A percentile compares a stretch with the other conserved stretches of the same genome.
Evolutionary conservation across 2,113 vertebrate species (phyloP).

Genomic region (Cyanocitta stelleri): DNA sequence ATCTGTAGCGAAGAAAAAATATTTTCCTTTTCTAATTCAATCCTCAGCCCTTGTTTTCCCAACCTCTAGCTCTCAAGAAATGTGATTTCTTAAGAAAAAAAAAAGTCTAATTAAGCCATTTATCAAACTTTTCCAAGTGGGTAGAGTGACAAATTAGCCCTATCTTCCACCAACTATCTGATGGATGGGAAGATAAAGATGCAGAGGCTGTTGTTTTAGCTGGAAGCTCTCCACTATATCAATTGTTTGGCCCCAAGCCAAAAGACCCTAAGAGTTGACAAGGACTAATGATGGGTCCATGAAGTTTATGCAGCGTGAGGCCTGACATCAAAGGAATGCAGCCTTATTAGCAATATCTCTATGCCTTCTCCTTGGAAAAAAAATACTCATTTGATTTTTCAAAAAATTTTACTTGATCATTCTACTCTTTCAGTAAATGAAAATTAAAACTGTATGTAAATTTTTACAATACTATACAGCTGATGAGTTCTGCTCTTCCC

Average conservation of each 20-base stretch:
- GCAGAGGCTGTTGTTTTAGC: slow-evolving; percentile 70
- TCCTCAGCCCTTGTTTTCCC: slow-evolving; percentile 53
- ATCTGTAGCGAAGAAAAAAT: slow-evolving; percentile 38
- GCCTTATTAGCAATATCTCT: slow-evolving; percentile 1
- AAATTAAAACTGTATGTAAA: not conserved
- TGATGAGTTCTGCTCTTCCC: not conserved
- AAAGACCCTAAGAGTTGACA: slow-evolving; percentile 30
- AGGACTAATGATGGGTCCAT: slow-evolving; percentile 43
- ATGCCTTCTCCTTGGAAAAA: not conserved
- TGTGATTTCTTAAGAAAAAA: slow-evolving; percentile 4
- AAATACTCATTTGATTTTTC: not conserved
- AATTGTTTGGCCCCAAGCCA: slow-evolving; percentile 48
- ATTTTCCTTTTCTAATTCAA: slow-evolving; percentile 58
- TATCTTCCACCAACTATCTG: slow-evolving; percentile 27
- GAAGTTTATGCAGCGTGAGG: slow-evolving; percentile 10
- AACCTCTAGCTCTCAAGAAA: slow-evolving; percentile 34
- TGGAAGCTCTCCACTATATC: slow-evolving; percentile 54
- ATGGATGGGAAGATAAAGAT: slow-evolving; percentile 65
- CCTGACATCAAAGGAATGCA: slow-evolving; percentile 19
- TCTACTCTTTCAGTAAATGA: not conserved
- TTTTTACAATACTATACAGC: not conserved
- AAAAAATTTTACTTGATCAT: not conserved
- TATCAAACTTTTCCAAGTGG: slow-evolving; percentile 59
- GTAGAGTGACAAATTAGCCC: slow-evolving; percentile 64
- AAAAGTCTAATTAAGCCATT: slow-evolving; percentile 67